Base-by-base conservation (phyloP, 1,140 invertebrate genomes). In the Lordiphosa collinella region DNA sequence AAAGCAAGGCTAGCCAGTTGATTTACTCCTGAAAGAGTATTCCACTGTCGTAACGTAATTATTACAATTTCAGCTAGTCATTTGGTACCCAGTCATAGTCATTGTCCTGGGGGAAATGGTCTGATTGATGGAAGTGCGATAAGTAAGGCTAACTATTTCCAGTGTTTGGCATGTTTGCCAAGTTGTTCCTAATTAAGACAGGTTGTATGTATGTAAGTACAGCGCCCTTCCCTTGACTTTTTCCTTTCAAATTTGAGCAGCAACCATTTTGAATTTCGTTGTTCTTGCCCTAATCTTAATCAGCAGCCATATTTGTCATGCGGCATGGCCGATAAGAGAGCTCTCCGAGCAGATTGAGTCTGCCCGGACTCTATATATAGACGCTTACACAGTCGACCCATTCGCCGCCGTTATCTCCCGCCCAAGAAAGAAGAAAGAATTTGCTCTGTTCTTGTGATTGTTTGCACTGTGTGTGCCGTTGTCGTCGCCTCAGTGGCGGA, bases 141-240 rank as follows among this genome's bases (percentile, higher is more conserved):
- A 82, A 80, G 79, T 78, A 80, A 80, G 76, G 76, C 76, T 61
- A 80, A 80, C 76, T 82, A 80, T 76, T 67, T 82, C 59, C 61
- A 80, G 63, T 79, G 76, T 66, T 71, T 80, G 43, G 35, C 50
- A 63, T 80, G 62, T 80, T 80, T 80, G 62, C 50, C 62, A 55
- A 80, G 71, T 82, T 71, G 76, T 84, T 80, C 78, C 82, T 80
- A 80, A 80, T 80, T 80, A 80, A 76, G 76, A 71, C 78, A 80
- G 65, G 67, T 70, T 79, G 56, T 55, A 53, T 8, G 53, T 52
- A 44, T 49, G 47, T 22, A 38, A 52, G 38, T 38, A 32, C 13
- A 40, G 31, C 36, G 5, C 40, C 7, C 13, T n/a, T 22, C 11
- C 25, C 60, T 31, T 37, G 10, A 38, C 58, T 47, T 52, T 50